Evolutionary conservation across 2,797 vertebrate species (phyloP).

Genomic region (Okamejei kenojei): DNA sequence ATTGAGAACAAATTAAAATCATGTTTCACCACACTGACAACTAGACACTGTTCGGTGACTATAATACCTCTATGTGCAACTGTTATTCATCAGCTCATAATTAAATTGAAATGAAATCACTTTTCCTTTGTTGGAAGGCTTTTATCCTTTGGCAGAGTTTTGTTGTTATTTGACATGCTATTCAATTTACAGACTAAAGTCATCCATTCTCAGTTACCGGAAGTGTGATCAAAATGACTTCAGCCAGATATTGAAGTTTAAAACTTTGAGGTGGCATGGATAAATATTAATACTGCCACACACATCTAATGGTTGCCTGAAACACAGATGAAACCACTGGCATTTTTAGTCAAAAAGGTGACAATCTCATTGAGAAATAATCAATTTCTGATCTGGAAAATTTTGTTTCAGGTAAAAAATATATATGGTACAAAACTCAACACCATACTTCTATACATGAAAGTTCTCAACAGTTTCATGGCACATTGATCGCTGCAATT

Average conservation of each 20-base stretch:
- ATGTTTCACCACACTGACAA: background rate
- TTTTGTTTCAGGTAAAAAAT: background rate
- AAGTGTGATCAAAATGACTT: background rate
- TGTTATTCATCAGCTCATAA: constrained; percentile 16
- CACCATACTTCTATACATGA: background rate
- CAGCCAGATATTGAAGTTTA: background rate
- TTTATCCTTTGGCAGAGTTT: constrained; percentile 2
- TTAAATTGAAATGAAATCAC: constrained; percentile 20
- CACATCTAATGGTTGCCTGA: background rate
- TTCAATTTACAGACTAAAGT: constrained; percentile 1
- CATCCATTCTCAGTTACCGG: background rate
- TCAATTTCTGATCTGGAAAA: background rate
- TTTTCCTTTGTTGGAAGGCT: constrained; percentile 14
- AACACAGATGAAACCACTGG: background rate
- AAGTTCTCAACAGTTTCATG: background rate
- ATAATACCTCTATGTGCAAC: background rate
- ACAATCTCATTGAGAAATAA: background rate
- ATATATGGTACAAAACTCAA: background rate
- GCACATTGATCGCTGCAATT: background rate
- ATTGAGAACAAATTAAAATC: constrained; percentile 18
- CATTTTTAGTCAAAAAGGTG: background rate
- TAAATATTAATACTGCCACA: background rate
- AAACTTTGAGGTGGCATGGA: background rate
- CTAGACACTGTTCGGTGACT: background rate
- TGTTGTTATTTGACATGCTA: background rate